Evolutionary conservation across 2,113 vertebrate genomes (phyloP), one percentile per base, ranked within the genome.

Genomic region (Triplophysa tibetana): DNA sequence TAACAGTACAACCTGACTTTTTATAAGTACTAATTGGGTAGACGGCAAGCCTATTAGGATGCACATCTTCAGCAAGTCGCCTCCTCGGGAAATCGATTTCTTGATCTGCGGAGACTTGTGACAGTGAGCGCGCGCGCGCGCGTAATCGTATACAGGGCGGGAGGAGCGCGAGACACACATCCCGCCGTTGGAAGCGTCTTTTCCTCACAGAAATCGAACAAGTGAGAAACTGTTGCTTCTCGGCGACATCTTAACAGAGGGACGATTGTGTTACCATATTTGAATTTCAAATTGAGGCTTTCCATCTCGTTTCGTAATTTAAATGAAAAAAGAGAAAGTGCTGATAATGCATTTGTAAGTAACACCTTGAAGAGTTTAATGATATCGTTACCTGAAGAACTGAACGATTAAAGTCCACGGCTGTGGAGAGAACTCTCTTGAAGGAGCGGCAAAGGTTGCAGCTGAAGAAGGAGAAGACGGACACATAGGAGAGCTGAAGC

Each of bases 171-270:
- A 62, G 66, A 83, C 73, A 74, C 73, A 61, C 48, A 33, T 64
- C 62, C 75, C 75, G 45, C 45, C 45, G 58, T 50, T 64, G 33
- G 45, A 24, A 79, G 29, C 8, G 65, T 38, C 77, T 26, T 56
- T 63, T 67, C 72, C 54, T 76, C 66, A 43, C 78, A 80, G 60
- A 78, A 81, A 88, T 77, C 91, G 86, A 91, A 92, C 91, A 93
- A 91, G 92, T 93, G 90, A 91, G 82, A 81, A 93, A 93, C 91
- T 92, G 91, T 93, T 93, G 91, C 91, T 85, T 86, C 68, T 80
- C 72, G 16, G 43, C 43, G 62, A 76, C 82, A 80, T 75, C 26
- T 79, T 61, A 38, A 61, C 78, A 77, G 26, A 38, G 29, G 23
- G 3, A 41, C 16, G 8, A 38, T n/a, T 65, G 16, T 11, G 29